A percentile compares a stretch with the other conserved stretches of the same genome.
Conservation (phyloP, 2,113 vertebrate genomes). For the Ctenomys sociabilis region DNA sequence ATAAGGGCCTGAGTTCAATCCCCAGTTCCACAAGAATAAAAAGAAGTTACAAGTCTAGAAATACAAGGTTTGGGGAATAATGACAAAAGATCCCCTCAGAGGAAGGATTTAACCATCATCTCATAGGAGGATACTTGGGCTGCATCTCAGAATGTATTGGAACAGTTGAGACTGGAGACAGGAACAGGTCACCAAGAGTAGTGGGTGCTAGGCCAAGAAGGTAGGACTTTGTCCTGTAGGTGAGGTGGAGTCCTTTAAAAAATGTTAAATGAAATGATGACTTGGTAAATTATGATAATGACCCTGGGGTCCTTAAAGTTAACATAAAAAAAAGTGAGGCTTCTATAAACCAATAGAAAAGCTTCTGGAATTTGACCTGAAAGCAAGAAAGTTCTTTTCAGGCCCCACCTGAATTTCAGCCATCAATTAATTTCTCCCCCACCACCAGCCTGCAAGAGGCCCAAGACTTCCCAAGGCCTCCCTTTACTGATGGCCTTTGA, state of each 20-base stretch:
- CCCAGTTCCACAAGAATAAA: no score
- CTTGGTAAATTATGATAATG: not conserved
- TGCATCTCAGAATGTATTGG: not conserved
- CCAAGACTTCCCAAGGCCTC: constrained; percentile 16
- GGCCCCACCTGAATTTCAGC: not conserved
- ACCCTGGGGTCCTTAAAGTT: not conserved
- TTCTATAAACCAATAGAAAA: not conserved
- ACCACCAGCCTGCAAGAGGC: not conserved
- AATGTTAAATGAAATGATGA: constrained; percentile 17
- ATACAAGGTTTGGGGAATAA: not conserved
- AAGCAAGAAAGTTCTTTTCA: constrained; percentile 4
- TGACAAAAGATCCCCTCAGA: not conserved
- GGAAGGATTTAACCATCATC: not conserved
- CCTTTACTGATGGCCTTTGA: constrained; percentile 5
- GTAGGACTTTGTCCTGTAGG: not conserved
- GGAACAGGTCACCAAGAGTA: not conserved
- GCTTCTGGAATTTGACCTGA: constrained; percentile 30
- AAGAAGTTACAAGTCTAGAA: not conserved
- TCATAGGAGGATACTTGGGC: not conserved
- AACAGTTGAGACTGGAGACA: not conserved
- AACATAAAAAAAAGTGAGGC: not conserved
- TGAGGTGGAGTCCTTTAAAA: not conserved
- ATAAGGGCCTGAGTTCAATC: no score
- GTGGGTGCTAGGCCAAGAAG: not conserved
- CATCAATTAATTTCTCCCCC: not conserved